Base-by-base conservation (phyloP, 92 coral and sea anemone genomes). In the Epizoanthus illoricatus region DNA sequence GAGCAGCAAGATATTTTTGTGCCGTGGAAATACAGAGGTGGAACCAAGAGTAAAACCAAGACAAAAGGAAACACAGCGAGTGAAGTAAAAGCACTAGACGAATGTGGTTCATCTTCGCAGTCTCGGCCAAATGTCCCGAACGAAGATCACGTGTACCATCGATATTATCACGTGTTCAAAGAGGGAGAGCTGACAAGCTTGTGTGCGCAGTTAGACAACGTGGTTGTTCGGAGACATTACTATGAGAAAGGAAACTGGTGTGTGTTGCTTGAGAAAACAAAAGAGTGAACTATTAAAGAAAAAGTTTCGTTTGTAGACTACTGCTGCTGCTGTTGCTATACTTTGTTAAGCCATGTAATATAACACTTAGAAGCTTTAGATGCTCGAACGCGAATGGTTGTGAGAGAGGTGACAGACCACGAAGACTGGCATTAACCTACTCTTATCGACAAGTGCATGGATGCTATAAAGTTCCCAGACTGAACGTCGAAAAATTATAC, bases 231-330 rank as follows among this genome's bases (percentile, higher is more conserved):
- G 71, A 88, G 91, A 42, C 75, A 71, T 65, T 97, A 94, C 54
- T 93, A 94, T 87, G 99, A 97, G 56, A 86, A 88, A 54, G 98
- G 99, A n/a, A 97, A 97, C 64, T 97, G 99, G 99, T 93, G 99
- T 85, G 91, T 92, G 20, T 73, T 90, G 43, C 86, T 97, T 36
- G 89, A 90, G 83, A 96, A 93, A 87, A 61, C 70, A 15, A 63
- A 69, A n/a, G 45, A 39, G 28, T 76, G 62, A 79, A 45, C 64
- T 45, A 59, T n/a, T 76, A 15, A 52, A 52, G 52, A 28, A 5
- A 45, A 52, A 1, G 13, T 52, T 13, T 52, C 12, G 56, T 13
- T 52, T 16, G 56, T 52, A 52, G 6, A 45, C 36, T 52, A 3
- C 1, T 52, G 12, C 12, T 52, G 11, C 13, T 52, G 15, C 56